These are phyloP conservation scores for Sus scrofa DNA, from an alignment of 2,113 vertebrate species.

Conservation along the genomic window T2T-Sscrofa CM000824.6:203470001-203470500, in stretches of 20 bases:
- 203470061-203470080: background rate
- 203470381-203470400: background rate
- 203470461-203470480: rapidly evolving
- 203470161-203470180: background rate
- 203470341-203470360: background rate
- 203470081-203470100: background rate
- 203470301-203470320: background rate
- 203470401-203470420: background rate
- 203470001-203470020: background rate
- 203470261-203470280: background rate
- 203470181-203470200: background rate
- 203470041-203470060: background rate
- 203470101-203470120: background rate
- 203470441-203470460: background rate
- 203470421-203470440: background rate
- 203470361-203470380: background rate
- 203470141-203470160: background rate
- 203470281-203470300: background rate
- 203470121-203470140: background rate
- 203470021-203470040: constrained; percentile 7
- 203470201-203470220: background rate
- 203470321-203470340: background rate
- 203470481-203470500: background rate
- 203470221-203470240: background rate
- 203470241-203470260: background rate